A percentile compares a stretch with the other conserved stretches of the same genome.
These are phyloP conservation scores for Sylvilagus bachmani DNA, from an alignment of 2,113 vertebrate genomes.

Conservation along the genomic window DNA sequence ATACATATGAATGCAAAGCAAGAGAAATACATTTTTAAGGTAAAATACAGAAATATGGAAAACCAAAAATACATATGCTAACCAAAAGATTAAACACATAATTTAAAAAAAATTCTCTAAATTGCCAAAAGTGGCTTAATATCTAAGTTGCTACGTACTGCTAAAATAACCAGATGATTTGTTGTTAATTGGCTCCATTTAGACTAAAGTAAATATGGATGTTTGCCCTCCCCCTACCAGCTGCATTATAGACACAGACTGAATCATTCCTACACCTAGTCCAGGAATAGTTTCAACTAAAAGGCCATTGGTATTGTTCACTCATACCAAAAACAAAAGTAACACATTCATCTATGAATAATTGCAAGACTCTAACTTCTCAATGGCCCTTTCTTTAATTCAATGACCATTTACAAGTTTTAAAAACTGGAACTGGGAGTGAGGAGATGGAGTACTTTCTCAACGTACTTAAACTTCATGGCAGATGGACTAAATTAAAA, in stretches of 20 bases:
- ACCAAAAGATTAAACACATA: conserved; percentile 27
- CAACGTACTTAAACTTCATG: conserved; percentile 49
- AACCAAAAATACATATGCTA: conserved; percentile 34
- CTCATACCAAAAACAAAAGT: conserved; percentile 55
- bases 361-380: conserved; percentile 31
- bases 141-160: conserved; percentile 32
- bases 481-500: conserved; percentile 17
- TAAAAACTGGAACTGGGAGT: not conserved
- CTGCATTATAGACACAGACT: conserved; percentile 40
- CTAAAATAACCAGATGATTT: conserved; percentile 64
- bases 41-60: not conserved
- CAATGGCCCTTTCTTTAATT: conserved; percentile 61
- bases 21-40: conserved; percentile 18
- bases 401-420: conserved; percentile 45
- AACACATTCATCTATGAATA: conserved; percentile 55
- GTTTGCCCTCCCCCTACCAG: not conserved
- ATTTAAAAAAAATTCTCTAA: conserved; percentile 34
- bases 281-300: conserved; percentile 65
- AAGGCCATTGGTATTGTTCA: conserved; percentile 68
- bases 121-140: conserved; percentile 56
- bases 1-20: conserved; percentile 30
- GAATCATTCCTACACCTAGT: conserved; percentile 55
- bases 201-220: conserved; percentile 64
- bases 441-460: not conserved
- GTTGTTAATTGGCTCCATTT: conserved; percentile 50